Evolutionary conservation across 1,140 invertebrate genomes (phyloP).

Genomic region (Anoplophora glabripennis): DNA sequence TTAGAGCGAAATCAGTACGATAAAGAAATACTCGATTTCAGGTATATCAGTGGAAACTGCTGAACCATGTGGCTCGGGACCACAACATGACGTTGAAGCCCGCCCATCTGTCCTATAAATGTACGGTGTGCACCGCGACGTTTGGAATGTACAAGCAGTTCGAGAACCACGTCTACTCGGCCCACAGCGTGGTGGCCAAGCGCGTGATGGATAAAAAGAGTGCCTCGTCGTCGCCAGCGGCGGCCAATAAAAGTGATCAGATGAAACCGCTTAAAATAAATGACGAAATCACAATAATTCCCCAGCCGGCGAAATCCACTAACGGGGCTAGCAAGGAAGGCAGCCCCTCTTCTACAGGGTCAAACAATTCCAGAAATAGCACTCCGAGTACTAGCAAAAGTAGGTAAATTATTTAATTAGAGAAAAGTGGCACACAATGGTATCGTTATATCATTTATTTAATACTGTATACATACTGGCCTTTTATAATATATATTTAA

Average conservation of each 20-base stretch:
- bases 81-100: constrained; percentile 89
- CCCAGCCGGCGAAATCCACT: constrained; percentile 67
- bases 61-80: constrained; percentile 87
- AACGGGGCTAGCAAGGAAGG: constrained; percentile 39
- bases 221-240: constrained; percentile 44
- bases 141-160: constrained; percentile 95
- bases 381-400: constrained; percentile 40
- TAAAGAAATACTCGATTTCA: constrained; percentile 50
- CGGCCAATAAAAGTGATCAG: constrained; percentile 56
- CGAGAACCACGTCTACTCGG: constrained; percentile 90
- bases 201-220: constrained; percentile 75
- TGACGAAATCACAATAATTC: constrained; percentile 90
- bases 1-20: no score
- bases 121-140: constrained; percentile 90
- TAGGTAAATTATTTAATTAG: constrained; percentile 32
- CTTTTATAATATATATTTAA: constrained; percentile 7
- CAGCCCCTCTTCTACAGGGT: constrained; percentile 26
- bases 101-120: constrained; percentile 90
- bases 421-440: neutral
- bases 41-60: constrained; percentile 89
- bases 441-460: constrained; percentile 1
- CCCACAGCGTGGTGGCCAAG: constrained; percentile 82
- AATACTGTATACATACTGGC: neutral
- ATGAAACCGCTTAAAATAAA: constrained; percentile 85
- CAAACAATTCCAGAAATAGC: constrained; percentile 19